Evolutionary conservation across 2,797 vertebrate genomes (phyloP).

Genomic region (Clarias pachynema): DNA sequence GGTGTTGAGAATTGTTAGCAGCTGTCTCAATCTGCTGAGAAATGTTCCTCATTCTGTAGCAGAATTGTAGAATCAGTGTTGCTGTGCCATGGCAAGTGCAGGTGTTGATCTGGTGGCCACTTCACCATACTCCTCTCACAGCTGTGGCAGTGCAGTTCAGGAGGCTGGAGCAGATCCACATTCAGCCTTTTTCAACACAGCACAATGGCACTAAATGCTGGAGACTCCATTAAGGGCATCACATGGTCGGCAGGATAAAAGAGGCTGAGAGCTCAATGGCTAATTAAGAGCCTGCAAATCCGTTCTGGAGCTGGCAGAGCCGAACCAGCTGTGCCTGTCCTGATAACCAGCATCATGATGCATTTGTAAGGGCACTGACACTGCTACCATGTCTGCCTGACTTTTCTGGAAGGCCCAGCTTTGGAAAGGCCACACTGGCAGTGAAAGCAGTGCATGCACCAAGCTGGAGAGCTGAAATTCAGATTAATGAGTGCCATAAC

Average conservation of each 20-base stretch:
- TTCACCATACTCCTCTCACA: constrained; percentile 36
- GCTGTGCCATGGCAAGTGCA: constrained; percentile 42
- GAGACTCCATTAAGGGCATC: constrained; percentile 46
- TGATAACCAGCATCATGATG: constrained; percentile 38
- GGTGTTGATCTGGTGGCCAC: constrained; percentile 44
- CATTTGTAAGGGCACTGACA: constrained; percentile 31
- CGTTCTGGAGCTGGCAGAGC: constrained; percentile 25
- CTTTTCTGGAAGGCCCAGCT: background rate
- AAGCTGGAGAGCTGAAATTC: constrained; percentile 12
- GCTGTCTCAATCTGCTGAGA: constrained; percentile 1
- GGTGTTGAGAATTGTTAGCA: background rate
- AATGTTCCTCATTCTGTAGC: constrained; percentile 21
- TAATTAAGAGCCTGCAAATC: constrained; percentile 45
- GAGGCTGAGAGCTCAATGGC: constrained; percentile 28
- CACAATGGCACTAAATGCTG: constrained; percentile 56
- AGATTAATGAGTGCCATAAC: constrained; percentile 42
- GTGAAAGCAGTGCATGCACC: background rate
- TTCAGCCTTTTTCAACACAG: constrained; percentile 41
- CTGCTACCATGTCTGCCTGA: constrained; percentile 5
- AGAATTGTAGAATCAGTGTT: constrained; percentile 16
- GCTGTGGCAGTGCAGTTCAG: constrained; percentile 42
- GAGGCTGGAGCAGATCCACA: constrained; percentile 47
- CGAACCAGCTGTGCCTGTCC: constrained; percentile 23
- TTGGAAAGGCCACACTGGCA: constrained; percentile 9
- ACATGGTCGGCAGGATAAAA: constrained; percentile 40